These are phyloP conservation scores for Dryomyza anilis DNA, from an alignment of 2,888 invertebrate genomes.

Conservation along the genomic window DNA sequence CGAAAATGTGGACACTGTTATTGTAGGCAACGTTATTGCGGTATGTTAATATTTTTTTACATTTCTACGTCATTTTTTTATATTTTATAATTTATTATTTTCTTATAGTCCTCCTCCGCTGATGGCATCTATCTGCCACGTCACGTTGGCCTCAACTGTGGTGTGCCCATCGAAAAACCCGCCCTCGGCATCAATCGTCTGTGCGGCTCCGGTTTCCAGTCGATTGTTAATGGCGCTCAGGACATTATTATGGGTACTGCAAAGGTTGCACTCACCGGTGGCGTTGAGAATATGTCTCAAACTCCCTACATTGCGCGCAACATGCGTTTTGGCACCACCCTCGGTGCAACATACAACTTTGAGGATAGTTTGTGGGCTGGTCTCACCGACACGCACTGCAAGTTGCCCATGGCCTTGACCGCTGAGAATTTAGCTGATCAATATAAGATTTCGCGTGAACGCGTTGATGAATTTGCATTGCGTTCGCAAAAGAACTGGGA, in stretches of 20 bases:
- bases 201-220: conserved; percentile 97
- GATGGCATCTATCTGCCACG: conserved; percentile 88
- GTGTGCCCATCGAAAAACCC: conserved; percentile 83
- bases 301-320: conserved; percentile 85
- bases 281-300: conserved; percentile 95
- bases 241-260: conserved; percentile 86
- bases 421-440: conserved; percentile 92
- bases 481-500: conserved; percentile 89
- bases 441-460: conserved; percentile 78
- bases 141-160: conserved; percentile 83
- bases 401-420: conserved; percentile 94
- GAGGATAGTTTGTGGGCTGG: conserved; percentile 92
- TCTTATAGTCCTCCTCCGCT: conserved; percentile 69
- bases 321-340: conserved; percentile 83
- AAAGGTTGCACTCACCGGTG: conserved; percentile 86
- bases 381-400: conserved; percentile 85
- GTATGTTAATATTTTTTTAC: conserved; percentile 62
- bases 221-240: conserved; percentile 89
- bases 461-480: conserved; percentile 84
- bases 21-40: conserved; percentile 87
- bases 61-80: too few relatives aligned
- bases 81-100: not conserved
- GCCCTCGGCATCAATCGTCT: conserved; percentile 89
- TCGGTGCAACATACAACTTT: conserved; percentile 77
- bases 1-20: conserved; percentile 84